These are phyloP conservation scores for Erinaceus europaeus DNA, from an alignment of 2,113 vertebrate genomes.

Conservation along the genomic window DNA sequence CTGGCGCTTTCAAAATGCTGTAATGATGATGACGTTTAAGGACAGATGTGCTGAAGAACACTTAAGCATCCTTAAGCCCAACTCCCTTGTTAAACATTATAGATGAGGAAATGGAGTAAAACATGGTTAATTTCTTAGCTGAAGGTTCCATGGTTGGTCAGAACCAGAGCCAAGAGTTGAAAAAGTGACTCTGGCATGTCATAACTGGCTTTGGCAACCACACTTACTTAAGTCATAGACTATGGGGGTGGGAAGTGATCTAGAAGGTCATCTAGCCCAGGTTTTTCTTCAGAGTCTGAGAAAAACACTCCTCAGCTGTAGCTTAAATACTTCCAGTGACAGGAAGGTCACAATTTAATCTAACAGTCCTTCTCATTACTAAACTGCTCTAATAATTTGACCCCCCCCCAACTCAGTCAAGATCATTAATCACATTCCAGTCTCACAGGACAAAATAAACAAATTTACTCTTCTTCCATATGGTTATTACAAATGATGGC, in stretches of 20 bases:
- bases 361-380: conserved; percentile 33
- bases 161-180: conserved; percentile 51
- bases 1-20: neutral
- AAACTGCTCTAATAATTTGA: conserved; percentile 39
- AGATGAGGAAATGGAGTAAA: conserved; percentile 3
- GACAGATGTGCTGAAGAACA: neutral
- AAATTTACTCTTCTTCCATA: neutral
- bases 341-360: conserved; percentile 27
- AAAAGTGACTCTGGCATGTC: conserved; percentile 24
- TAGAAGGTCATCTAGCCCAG: neutral
- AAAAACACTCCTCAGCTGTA: neutral
- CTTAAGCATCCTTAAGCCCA: neutral
- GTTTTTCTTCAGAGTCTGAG: neutral
- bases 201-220: conserved; percentile 35
- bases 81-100: neutral
- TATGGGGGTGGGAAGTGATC: neutral
- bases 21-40: neutral
- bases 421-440: conserved; percentile 29
- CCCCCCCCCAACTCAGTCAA: conserved; percentile 44
- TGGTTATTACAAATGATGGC: no score
- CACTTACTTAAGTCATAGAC: conserved; percentile 15
- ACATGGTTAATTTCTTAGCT: conserved; percentile 26
- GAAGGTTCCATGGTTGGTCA: conserved; percentile 68
- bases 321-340: conserved; percentile 9
- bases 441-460: conserved; percentile 23